Evolutionary conservation across 2,888 invertebrate genomes (phyloP).

Genomic region (Lepetodrilus schrolli): DNA sequence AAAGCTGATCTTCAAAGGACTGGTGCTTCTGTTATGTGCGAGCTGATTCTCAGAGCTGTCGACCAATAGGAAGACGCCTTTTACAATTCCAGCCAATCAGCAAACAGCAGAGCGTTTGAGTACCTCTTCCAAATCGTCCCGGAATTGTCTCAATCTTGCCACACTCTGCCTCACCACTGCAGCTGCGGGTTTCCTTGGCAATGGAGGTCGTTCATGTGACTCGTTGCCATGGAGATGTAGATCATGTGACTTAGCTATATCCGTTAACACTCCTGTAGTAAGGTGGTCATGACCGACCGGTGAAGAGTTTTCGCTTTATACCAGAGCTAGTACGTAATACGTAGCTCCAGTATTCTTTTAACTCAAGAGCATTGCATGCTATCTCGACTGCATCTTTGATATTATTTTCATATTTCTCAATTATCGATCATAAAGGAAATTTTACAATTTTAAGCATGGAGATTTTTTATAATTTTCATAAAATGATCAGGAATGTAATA

Average conservation of each 20-base stretch:
- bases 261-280: not conserved
- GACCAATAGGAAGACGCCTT: not conserved
- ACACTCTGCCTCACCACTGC: constrained; percentile 10
- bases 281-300: constrained; percentile 17
- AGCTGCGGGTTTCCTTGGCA: constrained; percentile 23
- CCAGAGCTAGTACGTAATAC: not conserved
- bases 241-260: not conserved
- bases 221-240: not conserved
- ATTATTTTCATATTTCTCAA: not conserved
- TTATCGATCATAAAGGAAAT: not conserved
- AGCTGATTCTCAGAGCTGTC: not conserved
- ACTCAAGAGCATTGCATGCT: not conserved
- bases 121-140: constrained; percentile 13
- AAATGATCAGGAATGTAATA: too few species aligned
- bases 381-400: not conserved
- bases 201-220: not conserved
- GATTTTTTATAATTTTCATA: too few species aligned
- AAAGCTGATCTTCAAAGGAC: not conserved
- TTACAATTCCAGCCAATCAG: not conserved
- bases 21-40: not conserved
- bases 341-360: constrained; percentile 14
- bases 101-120: not conserved
- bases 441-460: too few species aligned
- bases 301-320: not conserved
- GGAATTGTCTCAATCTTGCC: constrained; percentile 14